phyloP scores from a whole-genome alignment of 2,888 invertebrate species.

The Pristionchus fissidentatus region DNA sequence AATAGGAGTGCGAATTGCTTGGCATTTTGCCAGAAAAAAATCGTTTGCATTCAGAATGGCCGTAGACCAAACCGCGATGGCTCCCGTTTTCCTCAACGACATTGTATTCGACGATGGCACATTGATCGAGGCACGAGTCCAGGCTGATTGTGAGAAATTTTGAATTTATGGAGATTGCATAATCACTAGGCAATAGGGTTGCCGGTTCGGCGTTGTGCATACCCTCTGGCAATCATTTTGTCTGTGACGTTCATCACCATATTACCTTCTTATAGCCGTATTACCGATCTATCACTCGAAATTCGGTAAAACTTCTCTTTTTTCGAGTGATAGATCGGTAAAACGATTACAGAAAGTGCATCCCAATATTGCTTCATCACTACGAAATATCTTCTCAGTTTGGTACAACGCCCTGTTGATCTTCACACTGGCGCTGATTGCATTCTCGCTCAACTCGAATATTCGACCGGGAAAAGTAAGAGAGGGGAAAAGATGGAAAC shows the following conservation, averaged over 20 bases:
- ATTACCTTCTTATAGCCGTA: no score
- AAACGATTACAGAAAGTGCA: no score
- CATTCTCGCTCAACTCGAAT: background rate
- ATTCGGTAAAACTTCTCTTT: no score
- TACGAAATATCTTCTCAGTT: background rate
- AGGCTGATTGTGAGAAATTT: slow-evolving; percentile 28
- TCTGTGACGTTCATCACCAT: no score
- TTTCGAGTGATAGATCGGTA: no score
- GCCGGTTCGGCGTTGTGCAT: no score
- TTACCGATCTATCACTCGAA: no score
- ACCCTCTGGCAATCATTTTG: no score
- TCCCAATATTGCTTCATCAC: no score
- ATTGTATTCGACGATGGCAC: background rate
- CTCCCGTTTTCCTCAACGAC: background rate
- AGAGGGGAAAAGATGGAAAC: background rate
- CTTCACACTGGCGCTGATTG: background rate
- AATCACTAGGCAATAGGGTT: no score
- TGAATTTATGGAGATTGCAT: background rate
- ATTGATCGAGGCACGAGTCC: slow-evolving; percentile 29
- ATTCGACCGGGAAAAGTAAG: background rate
- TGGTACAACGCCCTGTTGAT: slow-evolving; percentile 45
- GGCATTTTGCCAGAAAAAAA: background rate
- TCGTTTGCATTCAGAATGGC: background rate
- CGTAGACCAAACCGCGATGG: background rate
- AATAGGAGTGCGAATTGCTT: no score